phyloP scores from a whole-genome alignment of 1,140 invertebrate genomes.

The Eulimnadia texana region DNA sequence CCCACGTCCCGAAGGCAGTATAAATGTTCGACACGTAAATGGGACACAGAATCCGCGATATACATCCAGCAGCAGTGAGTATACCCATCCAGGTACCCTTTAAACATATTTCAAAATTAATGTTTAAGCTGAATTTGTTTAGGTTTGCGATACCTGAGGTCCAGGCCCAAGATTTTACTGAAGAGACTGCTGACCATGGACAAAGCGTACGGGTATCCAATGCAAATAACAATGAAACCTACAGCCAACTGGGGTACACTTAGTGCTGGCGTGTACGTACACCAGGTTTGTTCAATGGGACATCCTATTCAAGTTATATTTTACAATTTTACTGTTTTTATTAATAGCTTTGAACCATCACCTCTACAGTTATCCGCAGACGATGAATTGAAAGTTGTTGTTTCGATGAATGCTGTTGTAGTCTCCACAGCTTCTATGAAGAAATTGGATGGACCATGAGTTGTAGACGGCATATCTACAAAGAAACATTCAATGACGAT shows the following conservation, averaged over 20 bases:
- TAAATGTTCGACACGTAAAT: constrained; percentile 67
- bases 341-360: too few relatives aligned
- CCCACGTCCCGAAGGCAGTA: constrained; percentile 56
- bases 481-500: too few relatives aligned
- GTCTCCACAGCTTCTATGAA: too few relatives aligned
- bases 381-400: neutral
- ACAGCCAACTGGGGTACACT: neutral
- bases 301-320: too few relatives aligned
- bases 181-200: neutral
- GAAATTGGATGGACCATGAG: too few relatives aligned
- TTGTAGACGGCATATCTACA: too few relatives aligned
- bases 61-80: constrained; percentile 63
- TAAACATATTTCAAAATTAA: neutral
- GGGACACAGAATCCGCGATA: constrained; percentile 66
- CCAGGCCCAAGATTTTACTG: neutral
- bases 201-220: neutral
- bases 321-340: too few relatives aligned
- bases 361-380: neutral
- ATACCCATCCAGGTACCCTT: constrained; percentile 78
- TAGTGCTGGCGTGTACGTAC: neutral
- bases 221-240: neutral
- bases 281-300: neutral
- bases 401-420: neutral
- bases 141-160: neutral
- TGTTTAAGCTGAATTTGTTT: neutral